Evolutionary conservation across 2,797 vertebrate species (phyloP).

Genomic region (Prionace glauca): DNA sequence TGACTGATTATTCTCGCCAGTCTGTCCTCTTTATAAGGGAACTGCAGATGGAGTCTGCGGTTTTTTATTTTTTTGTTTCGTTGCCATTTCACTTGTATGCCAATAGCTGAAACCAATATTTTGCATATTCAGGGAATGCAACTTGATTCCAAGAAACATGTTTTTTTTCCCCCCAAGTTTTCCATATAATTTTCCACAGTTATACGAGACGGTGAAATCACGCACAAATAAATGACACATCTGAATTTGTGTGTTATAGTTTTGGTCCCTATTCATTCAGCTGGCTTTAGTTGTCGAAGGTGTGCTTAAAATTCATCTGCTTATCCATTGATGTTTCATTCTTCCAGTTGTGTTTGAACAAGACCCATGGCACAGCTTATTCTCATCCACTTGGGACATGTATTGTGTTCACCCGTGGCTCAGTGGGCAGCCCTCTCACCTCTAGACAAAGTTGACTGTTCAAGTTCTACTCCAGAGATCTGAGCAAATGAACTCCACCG

Average conservation of each 20-base stretch:
- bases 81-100: neutral
- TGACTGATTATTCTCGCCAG: neutral
- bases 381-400: neutral
- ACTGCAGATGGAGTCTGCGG: neutral
- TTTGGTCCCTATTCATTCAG: neutral
- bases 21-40: neutral
- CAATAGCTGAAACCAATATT: constrained; percentile 22
- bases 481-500: neutral
- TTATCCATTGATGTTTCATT: neutral
- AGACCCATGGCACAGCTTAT: neutral
- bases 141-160: neutral
- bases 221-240: too few relatives aligned
- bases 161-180: neutral
- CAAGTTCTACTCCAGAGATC: neutral
- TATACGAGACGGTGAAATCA: neutral
- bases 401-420: neutral
- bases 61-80: neutral
- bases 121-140: neutral
- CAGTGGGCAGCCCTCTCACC: neutral
- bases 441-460: too few relatives aligned
- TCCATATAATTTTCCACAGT: neutral
- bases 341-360: neutral
- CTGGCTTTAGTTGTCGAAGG: neutral
- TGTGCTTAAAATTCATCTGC: neutral
- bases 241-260: neutral